These are phyloP conservation scores for Camponotus pennsylvanicus DNA, from an alignment of 1,140 invertebrate species.

Conservation along the genomic window DNA sequence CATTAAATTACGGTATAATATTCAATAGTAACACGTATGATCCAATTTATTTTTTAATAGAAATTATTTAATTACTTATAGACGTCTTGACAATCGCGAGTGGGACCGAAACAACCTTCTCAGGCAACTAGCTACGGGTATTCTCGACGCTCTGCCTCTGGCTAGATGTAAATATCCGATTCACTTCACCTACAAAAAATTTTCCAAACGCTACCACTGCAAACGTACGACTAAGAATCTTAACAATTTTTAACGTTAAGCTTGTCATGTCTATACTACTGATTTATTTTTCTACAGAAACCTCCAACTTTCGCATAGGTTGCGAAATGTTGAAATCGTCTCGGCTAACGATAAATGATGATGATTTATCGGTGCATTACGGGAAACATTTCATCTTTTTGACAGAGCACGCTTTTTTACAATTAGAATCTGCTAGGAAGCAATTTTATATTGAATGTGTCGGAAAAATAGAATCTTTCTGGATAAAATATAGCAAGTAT, in stretches of 20 bases:
- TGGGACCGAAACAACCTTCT: conserved; percentile 70
- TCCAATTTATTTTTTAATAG: neutral
- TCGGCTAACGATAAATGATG: neutral
- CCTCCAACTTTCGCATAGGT: neutral
- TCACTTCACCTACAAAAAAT: conserved; percentile 73
- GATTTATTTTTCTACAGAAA: conserved; percentile 4
- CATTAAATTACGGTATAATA: conserved; percentile 76
- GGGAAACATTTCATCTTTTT: conserved; percentile 63
- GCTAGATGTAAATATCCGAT: conserved; percentile 77
- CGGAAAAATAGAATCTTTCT: conserved; percentile 64
- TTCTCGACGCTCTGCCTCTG: conserved; percentile 76
- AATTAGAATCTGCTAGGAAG: conserved; percentile 51
- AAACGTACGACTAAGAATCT: neutral
- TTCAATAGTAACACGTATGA: neutral
- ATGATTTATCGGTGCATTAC: conserved; percentile 23
- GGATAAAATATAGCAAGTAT: conserved; percentile 57
- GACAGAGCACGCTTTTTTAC: conserved; percentile 38
- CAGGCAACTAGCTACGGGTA: conserved; percentile 75
- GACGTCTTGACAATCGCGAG: neutral
- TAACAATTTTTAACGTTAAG: conserved; percentile 21
- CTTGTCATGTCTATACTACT: neutral
- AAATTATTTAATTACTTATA: conserved; percentile 12
- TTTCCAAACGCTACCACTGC: conserved; percentile 63
- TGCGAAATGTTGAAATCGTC: conserved; percentile 39
- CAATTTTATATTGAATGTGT: conserved; percentile 31